Evolutionary conservation across 2,797 vertebrate genomes (phyloP), one percentile per base, ranked within the genome.

Genomic region (Acridotheres tristis): DNA sequence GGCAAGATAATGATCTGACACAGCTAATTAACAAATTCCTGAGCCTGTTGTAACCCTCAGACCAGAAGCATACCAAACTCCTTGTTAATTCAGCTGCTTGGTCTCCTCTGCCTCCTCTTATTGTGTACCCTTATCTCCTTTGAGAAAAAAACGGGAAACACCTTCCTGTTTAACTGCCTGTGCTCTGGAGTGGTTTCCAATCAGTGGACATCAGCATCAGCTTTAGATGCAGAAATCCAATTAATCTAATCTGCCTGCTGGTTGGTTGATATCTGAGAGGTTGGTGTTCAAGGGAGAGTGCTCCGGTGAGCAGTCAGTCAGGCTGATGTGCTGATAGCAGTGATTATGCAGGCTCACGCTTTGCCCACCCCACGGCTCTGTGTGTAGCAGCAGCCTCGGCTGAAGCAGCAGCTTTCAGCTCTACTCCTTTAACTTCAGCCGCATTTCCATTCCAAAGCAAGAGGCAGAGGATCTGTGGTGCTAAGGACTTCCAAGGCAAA

Each of bases 21-120:
- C 66, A 88, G 76, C 50, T 92, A 61, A 95, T 94, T 85, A 92
- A 50, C 69, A 88, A 92, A 96, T 94, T 96, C 79, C 93, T 91
- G 57, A 85, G 85, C 54, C 85, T 86, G 68, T 47, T 72, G 85
- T 71, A 96, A 91, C 82, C 38, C 32, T 42, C 78, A 74, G 85
- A 87, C 57, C 89, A 82, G 53, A 87, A 42, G 59, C 84, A 89
- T 47, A 63, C 32, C 81, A 23, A 91, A n/a, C n/a, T 59, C 34
- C 38, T 30, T 63, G 45, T 32, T 85, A 55, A 67, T 71, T 79
- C 75, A 83, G 85, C 40, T 75, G 25, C 14, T 7, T 2, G 2
- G 53, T 85, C 54, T 82, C n/a, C 36, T 77, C 58, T 90, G 38
- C 53, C 38, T 53, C n/a, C 57, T 78, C 23, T 65, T 8, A 30